These are phyloP conservation scores for Bombus polaris DNA, from an alignment of 1,140 invertebrate genomes.

Conservation along the genomic window DNA sequence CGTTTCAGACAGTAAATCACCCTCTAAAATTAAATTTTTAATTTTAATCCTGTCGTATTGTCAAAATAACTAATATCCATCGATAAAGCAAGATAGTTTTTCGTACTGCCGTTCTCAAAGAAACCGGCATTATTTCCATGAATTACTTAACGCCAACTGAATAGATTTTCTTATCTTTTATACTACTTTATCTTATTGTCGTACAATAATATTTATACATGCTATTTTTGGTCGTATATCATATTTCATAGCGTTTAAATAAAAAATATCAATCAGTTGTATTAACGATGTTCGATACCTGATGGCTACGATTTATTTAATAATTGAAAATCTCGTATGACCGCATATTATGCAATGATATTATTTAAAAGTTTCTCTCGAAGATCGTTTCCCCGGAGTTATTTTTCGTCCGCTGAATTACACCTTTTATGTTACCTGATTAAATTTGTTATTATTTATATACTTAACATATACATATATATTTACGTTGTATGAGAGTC, in stretches of 20 bases:
- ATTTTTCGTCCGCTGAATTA: not conserved
- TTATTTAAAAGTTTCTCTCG: not conserved
- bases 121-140: slow-evolving; percentile 56
- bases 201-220: slow-evolving; percentile 27
- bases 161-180: slow-evolving; percentile 45
- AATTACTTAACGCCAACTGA: slow-evolving; percentile 33
- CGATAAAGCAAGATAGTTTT: not conserved
- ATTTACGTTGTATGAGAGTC: not conserved
- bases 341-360: not conserved
- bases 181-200: slow-evolving; percentile 26
- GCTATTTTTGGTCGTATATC: slow-evolving; percentile 1
- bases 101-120: slow-evolving; percentile 28
- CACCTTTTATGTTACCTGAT: too few relatives aligned
- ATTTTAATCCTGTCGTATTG: slow-evolving; percentile 40
- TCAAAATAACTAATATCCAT: not conserved
- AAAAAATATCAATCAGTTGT: not conserved
- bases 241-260: not conserved
- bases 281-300: not conserved
- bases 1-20: not conserved
- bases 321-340: not conserved
- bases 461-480: not conserved
- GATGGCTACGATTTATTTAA: not conserved
- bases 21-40: slow-evolving; percentile 47
- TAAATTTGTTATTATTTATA: not conserved
- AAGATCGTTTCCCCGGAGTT: not conserved